These are phyloP conservation scores for Eclectus roratus DNA, from an alignment of 2,113 vertebrate genomes.

Conservation along the genomic window DNA sequence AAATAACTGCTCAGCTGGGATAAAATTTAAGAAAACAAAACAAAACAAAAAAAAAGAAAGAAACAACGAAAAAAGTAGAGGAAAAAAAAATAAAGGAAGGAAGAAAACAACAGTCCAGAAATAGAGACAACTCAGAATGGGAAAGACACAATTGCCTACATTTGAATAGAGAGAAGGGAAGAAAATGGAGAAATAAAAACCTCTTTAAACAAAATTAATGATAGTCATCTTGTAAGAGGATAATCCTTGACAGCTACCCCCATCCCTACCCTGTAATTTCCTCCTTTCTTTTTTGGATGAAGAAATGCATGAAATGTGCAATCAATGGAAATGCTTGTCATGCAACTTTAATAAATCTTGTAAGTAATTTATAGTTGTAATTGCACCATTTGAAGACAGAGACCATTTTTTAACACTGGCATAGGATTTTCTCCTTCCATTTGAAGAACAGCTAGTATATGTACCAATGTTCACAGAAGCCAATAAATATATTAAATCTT, in stretches of 20 bases:
- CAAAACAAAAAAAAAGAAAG: rapidly evolving
- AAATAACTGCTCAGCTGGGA: constrained; percentile 52
- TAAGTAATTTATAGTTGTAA: constrained; percentile 54
- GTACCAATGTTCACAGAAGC: not conserved
- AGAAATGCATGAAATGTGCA: constrained; percentile 63
- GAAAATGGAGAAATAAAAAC: constrained; percentile 49
- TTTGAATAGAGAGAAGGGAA: constrained; percentile 40
- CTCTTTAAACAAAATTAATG: constrained; percentile 53
- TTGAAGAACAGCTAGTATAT: constrained; percentile 4
- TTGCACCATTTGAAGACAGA: constrained; percentile 39
- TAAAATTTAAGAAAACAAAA: not conserved
- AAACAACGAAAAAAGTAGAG: not conserved
- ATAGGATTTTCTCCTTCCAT: not conserved
- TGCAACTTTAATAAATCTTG: constrained; percentile 45
- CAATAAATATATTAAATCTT: constrained; percentile 17
- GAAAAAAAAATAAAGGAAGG: not conserved
- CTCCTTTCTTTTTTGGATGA: constrained; percentile 52
- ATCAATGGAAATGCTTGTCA: constrained; percentile 56
- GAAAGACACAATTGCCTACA: constrained; percentile 41
- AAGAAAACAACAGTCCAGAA: constrained; percentile 10
- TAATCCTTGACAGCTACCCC: constrained; percentile 51
- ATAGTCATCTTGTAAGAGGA: constrained; percentile 42
- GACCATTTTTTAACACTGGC: constrained; percentile 11
- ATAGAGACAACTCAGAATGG: constrained; percentile 27
- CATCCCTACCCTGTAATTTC: constrained; percentile 38